These are phyloP conservation scores for Amblyjoppa proteus DNA, from an alignment of 2,888 invertebrate genomes.

Conservation along the genomic window DNA sequence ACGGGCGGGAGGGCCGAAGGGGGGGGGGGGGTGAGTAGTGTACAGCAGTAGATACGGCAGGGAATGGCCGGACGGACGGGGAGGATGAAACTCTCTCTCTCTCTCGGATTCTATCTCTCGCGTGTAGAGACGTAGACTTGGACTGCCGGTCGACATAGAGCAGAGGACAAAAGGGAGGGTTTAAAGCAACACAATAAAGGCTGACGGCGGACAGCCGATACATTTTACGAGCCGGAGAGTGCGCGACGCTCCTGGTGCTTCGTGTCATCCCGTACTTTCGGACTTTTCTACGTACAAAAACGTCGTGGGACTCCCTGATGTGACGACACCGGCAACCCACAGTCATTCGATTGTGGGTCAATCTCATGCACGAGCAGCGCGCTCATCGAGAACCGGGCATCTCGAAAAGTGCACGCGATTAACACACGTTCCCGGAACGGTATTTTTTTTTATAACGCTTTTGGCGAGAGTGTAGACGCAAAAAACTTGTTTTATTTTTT, in stretches of 20 bases:
- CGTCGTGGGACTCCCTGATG: background rate
- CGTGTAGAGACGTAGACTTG: slow-evolving; percentile 52
- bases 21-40: slow-evolving; percentile 9
- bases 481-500: too few relatives aligned
- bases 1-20: slow-evolving; percentile 6
- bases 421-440: too few relatives aligned
- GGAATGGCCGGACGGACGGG: slow-evolving; percentile 60
- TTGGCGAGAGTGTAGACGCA: too few relatives aligned
- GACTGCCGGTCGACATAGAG: slow-evolving; percentile 33
- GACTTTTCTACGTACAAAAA: slow-evolving; percentile 44
- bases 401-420: too few relatives aligned
- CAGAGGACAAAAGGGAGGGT: slow-evolving; percentile 50
- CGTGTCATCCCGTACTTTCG: background rate
- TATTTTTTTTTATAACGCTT: too few relatives aligned
- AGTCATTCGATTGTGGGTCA: slow-evolving; percentile 10
- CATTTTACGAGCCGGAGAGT: slow-evolving; percentile 78
- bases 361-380: background rate
- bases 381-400: background rate
- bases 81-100: slow-evolving; percentile 32
- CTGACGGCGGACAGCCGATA: slow-evolving; percentile 76
- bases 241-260: slow-evolving; percentile 7
- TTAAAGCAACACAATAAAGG: slow-evolving; percentile 77
- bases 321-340: background rate
- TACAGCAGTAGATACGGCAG: slow-evolving; percentile 49
- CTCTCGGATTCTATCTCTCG: slow-evolving; percentile 47